These are phyloP conservation scores for Tylochromis polylepis DNA, from an alignment of 2,113 vertebrate species.

Conservation along the genomic window DNA sequence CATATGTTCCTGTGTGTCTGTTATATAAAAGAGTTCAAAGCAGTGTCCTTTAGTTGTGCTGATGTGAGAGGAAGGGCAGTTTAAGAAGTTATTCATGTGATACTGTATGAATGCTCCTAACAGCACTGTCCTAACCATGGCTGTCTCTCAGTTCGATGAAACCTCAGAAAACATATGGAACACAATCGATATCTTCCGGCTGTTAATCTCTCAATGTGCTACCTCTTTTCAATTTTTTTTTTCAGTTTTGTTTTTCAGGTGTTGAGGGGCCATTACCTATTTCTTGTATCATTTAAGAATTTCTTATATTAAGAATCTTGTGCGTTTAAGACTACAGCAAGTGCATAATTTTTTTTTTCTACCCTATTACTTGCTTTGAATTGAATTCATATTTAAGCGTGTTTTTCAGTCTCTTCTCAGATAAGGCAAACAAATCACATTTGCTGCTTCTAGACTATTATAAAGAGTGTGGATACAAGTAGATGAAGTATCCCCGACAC, in stretches of 20 bases:
- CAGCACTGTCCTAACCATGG: conserved; percentile 23
- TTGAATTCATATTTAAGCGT: conserved; percentile 27
- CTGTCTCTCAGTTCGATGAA: conserved; percentile 40
- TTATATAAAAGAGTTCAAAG: conserved; percentile 19
- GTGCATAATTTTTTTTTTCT: conserved; percentile 26
- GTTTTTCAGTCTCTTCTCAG: background rate
- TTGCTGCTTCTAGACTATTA: background rate
- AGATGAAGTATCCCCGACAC: conserved; percentile 12
- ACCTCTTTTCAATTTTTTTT: background rate
- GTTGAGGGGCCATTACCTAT: background rate
- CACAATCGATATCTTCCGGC: conserved; percentile 29
- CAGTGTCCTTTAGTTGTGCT: conserved; percentile 19
- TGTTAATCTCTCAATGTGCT: conserved; percentile 5
- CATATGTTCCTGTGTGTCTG: background rate
- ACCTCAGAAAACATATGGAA: conserved; percentile 23
- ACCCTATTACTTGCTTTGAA: conserved; percentile 7
- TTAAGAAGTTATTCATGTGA: conserved; percentile 18
- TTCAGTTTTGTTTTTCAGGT: background rate
- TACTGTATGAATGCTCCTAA: conserved; percentile 13
- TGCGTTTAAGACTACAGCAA: conserved; percentile 44
- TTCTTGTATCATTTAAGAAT: conserved; percentile 30
- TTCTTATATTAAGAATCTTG: conserved; percentile 43
- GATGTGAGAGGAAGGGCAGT: conserved; percentile 36
- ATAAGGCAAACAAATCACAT: conserved; percentile 16
- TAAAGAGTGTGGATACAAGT: background rate